A percentile compares a stretch with the other conserved stretches of the same genome.
Conservation (phyloP, 2,888 invertebrate genomes). For the Nomada hirtipes region DNA sequence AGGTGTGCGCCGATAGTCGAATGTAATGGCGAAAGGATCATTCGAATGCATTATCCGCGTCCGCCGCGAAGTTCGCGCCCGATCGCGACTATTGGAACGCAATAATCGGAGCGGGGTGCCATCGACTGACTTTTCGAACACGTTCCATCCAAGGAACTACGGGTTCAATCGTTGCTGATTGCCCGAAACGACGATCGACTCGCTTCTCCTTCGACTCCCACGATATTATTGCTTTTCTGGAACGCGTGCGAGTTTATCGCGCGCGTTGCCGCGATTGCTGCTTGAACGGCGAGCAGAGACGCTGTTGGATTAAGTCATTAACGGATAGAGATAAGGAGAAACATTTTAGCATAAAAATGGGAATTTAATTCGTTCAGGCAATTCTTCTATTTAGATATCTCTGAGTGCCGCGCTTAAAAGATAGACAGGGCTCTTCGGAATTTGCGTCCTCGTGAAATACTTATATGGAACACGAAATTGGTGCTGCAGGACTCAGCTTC, state of each 20-base stretch:
- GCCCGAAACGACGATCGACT: background rate
- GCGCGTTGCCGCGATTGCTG: background rate
- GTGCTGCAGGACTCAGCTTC: too few species aligned
- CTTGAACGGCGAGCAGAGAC: background rate
- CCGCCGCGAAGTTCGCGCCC: background rate
- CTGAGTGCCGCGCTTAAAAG: background rate
- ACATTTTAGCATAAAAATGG: background rate
- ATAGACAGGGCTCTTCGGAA: background rate
- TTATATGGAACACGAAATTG: too few species aligned
- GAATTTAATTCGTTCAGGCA: background rate
- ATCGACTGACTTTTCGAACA: background rate
- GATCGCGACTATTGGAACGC: slow-evolving; percentile 23
- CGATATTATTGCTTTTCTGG: background rate
- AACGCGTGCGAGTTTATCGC: background rate
- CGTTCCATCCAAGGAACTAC: background rate
- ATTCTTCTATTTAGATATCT: background rate
- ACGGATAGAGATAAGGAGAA: background rate
- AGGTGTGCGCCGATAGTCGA: slow-evolving; percentile 58
- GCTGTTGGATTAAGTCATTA: background rate
- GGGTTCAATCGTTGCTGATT: slow-evolving; percentile 11
- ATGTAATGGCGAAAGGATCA: slow-evolving; percentile 60
- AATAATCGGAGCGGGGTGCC: slow-evolving; percentile 19
- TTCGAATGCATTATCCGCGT: slow-evolving; percentile 49
- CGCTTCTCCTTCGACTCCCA: background rate
- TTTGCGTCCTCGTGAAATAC: background rate